Evolutionary conservation across 2,888 invertebrate species (phyloP).

Genomic region (Eupelmus urozonus): DNA sequence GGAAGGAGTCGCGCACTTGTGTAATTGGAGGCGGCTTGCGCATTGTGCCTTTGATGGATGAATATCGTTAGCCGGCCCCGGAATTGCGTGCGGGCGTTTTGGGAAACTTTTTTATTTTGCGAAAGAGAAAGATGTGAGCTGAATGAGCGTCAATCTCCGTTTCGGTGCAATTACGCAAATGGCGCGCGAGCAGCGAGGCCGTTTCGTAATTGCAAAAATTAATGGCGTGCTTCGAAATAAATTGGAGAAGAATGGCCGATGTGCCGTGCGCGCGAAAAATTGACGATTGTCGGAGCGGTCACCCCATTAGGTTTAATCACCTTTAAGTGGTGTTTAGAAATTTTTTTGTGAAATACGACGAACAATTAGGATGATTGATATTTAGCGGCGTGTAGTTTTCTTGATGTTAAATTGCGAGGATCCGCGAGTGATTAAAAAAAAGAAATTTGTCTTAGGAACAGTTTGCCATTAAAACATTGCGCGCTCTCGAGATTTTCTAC

Average conservation of each 20-base stretch:
- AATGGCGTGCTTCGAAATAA: background rate
- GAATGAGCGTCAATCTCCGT: constrained; percentile 33
- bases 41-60: background rate
- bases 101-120: constrained; percentile 6
- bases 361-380: too few relatives aligned
- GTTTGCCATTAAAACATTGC: too few relatives aligned
- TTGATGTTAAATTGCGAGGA: too few relatives aligned
- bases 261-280: background rate
- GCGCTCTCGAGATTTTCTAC: too few relatives aligned
- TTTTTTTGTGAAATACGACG: background rate
- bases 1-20: background rate
- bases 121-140: background rate
- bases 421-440: too few relatives aligned
- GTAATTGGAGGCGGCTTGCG: background rate
- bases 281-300: background rate
- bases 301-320: constrained; percentile 14
- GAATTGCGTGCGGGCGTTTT: background rate
- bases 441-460: too few relatives aligned
- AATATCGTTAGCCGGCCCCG: background rate
- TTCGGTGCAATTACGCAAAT: constrained; percentile 37
- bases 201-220: constrained; percentile 42
- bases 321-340: constrained; percentile 9
- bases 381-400: too few relatives aligned
- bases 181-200: background rate
- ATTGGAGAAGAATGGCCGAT: background rate